These are phyloP conservation scores for Apteryx mantelli DNA, from an alignment of 2,113 vertebrate species.

Conservation along the genomic window DNA sequence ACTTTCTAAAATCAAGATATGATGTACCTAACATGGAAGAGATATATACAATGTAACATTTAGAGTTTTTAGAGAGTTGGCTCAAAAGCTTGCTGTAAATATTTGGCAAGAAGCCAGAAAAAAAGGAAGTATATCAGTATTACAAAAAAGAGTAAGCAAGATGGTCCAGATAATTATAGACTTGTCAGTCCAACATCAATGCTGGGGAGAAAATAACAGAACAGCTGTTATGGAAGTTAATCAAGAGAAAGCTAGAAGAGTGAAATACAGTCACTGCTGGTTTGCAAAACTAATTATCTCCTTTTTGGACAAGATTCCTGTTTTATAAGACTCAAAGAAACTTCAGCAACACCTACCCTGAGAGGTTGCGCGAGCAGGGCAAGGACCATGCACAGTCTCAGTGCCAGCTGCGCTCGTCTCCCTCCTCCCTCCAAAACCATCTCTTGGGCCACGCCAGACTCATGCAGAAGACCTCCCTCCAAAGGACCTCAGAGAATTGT, in stretches of 20 bases:
- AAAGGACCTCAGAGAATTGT: too few relatives aligned
- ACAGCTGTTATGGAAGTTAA: slow-evolving; percentile 2
- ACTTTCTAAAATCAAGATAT: neutral
- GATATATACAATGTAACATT: neutral
- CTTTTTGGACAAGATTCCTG: neutral
- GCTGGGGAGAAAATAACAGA: neutral
- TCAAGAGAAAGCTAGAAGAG: neutral
- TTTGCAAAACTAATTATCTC: slow-evolving; percentile 10
- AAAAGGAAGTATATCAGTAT: neutral
- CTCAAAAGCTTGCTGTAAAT: neutral
- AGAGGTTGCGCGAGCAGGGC: too few relatives aligned
- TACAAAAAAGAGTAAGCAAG: neutral
- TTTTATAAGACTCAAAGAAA: neutral
- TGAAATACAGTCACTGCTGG: neutral
- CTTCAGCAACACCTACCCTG: neutral
- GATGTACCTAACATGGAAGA: neutral
- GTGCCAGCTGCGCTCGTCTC: too few relatives aligned
- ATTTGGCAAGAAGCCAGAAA: neutral
- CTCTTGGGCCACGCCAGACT: too few relatives aligned
- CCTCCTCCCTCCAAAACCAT: too few relatives aligned
- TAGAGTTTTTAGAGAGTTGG: neutral
- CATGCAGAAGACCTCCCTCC: neutral
- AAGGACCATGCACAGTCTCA: too few relatives aligned
- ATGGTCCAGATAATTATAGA: neutral
- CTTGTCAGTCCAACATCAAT: neutral